These are phyloP conservation scores for Drosophila kurseongensis DNA, from an alignment of 1,140 invertebrate genomes.

Conservation along the genomic window DNA sequence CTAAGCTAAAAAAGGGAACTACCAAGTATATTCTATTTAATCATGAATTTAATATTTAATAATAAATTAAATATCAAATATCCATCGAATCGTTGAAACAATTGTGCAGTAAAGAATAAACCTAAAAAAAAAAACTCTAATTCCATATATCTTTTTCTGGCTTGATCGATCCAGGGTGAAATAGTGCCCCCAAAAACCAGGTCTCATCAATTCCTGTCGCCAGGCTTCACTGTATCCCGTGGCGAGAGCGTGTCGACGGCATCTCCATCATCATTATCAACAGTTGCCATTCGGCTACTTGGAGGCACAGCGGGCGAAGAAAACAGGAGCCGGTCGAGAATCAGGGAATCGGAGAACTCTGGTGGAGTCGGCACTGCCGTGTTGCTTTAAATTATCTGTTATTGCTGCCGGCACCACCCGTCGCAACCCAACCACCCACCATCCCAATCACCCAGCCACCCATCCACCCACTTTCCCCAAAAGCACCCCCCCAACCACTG, in stretches of 20 bases:
- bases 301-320: conserved; percentile 12
- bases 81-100: background rate
- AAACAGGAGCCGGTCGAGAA: conserved; percentile 1
- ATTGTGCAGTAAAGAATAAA: background rate
- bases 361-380: conserved; percentile 8
- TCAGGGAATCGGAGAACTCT: conserved; percentile 8
- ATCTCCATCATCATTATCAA: conserved; percentile 75
- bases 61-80: background rate
- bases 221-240: conserved; percentile 30
- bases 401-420: conserved; percentile 23
- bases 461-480: background rate
- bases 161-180: background rate
- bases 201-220: background rate
- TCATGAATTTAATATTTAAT: too few species aligned
- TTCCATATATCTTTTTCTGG: background rate
- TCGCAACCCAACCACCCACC: background rate
- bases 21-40: background rate
- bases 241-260: conserved; percentile 49
- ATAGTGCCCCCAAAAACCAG: too few species aligned
- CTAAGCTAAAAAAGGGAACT: background rate
- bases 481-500: background rate
- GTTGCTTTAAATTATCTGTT: conserved; percentile 69
- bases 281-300: conserved; percentile 58
- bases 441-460: background rate
- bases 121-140: too few species aligned